Evolutionary conservation across 2,113 vertebrate species (phyloP).

Genomic region (Tupaia tana): DNA sequence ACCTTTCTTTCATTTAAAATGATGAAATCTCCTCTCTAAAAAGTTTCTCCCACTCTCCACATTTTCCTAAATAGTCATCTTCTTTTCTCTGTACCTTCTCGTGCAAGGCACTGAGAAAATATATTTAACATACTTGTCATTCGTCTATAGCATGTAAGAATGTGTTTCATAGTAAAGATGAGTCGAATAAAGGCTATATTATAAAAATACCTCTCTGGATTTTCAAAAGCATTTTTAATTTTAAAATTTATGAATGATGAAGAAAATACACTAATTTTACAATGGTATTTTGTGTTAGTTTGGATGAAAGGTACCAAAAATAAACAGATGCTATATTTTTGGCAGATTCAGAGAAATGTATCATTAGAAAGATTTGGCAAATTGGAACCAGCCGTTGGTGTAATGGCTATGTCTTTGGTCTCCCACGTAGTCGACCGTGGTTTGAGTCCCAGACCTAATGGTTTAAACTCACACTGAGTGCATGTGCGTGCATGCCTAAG

Average conservation of each 20-base stretch:
- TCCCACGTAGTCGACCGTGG: too few relatives aligned
- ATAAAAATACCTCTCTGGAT: neutral
- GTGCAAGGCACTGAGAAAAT: neutral
- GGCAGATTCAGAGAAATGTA: neutral
- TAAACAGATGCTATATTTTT: constrained; percentile 15
- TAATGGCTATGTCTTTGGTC: too few relatives aligned
- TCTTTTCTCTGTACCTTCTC: neutral
- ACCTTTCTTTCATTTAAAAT: constrained; percentile 29
- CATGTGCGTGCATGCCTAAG: too few relatives aligned
- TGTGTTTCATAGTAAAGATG: neutral
- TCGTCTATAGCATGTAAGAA: neutral
- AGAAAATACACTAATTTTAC: neutral
- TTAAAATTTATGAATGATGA: neutral
- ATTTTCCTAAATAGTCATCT: neutral
- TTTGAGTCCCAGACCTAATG: too few relatives aligned
- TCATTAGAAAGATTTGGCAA: neutral
- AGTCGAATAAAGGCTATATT: neutral
- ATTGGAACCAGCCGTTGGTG: neutral
- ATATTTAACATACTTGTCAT: neutral
- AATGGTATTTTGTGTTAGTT: neutral
- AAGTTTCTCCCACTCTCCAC: neutral
- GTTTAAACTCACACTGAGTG: too few relatives aligned
- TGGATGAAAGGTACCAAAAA: neutral
- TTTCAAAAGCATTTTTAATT: constrained; percentile 9
- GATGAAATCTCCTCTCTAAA: neutral